Percentiles rank a stretch among this genome's conserved stretches.
phyloP scores from a whole-genome alignment of 2,888 invertebrate genomes.

The Acleris laterana region DNA sequence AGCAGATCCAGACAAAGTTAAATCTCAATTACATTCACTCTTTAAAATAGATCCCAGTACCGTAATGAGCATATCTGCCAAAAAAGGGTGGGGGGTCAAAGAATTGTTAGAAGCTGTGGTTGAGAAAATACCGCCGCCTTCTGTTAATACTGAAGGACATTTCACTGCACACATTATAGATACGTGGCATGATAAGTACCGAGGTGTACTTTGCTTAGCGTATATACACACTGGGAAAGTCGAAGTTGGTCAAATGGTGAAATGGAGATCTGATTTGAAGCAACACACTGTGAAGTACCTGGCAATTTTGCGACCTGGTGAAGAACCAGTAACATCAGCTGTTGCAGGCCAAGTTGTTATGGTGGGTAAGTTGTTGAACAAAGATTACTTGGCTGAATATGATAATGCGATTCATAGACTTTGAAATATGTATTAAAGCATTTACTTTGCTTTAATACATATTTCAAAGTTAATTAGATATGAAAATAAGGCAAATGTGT shows the following conservation, averaged over 20 bases:
- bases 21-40: conserved; percentile 89
- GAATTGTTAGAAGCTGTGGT: conserved; percentile 91
- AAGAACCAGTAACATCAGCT: conserved; percentile 86
- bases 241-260: conserved; percentile 89
- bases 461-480: too few species aligned
- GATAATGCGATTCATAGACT: neutral
- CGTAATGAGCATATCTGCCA: conserved; percentile 95
- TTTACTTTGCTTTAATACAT: too few species aligned
- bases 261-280: conserved; percentile 88
- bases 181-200: conserved; percentile 95
- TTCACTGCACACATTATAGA: conserved; percentile 95
- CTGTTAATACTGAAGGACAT: conserved; percentile 81
- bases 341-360: conserved; percentile 97
- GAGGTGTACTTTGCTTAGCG: conserved; percentile 91
- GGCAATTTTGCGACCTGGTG: conserved; percentile 91
- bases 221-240: conserved; percentile 91
- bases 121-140: conserved; percentile 90
- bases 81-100: conserved; percentile 93
- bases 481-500: too few species aligned
- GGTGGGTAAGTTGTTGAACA: conserved; percentile 77
- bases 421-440: too few species aligned
- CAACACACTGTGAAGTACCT: conserved; percentile 91
- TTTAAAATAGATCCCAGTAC: conserved; percentile 91
- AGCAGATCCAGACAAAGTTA: conserved; percentile 93
- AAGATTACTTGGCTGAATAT: neutral